phyloP scores from a whole-genome alignment of 2,797 vertebrate species.

The Acridotheres tristis region DNA sequence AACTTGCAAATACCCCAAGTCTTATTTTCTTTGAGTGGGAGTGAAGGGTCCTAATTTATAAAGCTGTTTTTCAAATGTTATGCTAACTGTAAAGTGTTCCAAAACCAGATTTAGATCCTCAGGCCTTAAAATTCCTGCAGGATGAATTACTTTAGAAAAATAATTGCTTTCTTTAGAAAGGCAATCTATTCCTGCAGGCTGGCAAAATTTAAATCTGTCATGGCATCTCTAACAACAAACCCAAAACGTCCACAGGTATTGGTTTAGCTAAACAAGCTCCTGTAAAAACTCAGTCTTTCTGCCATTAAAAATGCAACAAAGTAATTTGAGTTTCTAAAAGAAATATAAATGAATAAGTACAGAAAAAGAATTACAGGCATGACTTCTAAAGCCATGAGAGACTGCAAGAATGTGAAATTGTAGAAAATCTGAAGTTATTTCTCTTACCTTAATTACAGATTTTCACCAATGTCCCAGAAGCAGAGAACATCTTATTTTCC shows the following conservation, averaged over 20 bases:
- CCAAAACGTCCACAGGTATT: neutral
- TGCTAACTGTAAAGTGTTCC: neutral
- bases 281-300: neutral
- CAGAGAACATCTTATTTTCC: neutral
- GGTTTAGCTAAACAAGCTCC: neutral
- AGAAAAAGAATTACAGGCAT: neutral
- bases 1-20: neutral
- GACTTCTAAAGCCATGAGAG: neutral
- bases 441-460: slow-evolving; percentile 69
- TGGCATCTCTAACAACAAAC: neutral
- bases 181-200: neutral
- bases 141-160: neutral
- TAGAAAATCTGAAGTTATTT: neutral
- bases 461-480: neutral
- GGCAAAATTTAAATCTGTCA: neutral
- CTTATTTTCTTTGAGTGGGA: neutral
- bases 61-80: neutral
- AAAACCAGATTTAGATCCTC: neutral
- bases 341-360: neutral
- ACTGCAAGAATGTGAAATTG: neutral
- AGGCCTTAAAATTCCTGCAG: neutral
- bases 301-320: neutral
- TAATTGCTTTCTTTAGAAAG: neutral
- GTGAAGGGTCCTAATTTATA: neutral
- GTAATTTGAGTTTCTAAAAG: neutral